These are phyloP conservation scores for Stegodyphus mimosarum DNA, from an alignment of 1,140 invertebrate genomes.

Conservation along the genomic window DNA sequence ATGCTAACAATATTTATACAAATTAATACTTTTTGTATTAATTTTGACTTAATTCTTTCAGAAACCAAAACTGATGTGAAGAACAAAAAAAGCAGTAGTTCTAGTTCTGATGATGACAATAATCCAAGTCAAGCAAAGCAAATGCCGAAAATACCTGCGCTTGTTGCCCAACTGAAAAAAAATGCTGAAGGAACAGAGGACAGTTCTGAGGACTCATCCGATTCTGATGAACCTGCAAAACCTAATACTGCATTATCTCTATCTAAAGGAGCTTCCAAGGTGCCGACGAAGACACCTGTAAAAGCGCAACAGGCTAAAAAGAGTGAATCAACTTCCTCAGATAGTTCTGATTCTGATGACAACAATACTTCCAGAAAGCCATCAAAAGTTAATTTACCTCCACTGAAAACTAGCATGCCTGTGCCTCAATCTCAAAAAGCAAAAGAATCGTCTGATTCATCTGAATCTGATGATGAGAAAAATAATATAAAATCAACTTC, in stretches of 20 bases:
- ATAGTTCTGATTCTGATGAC: constrained; percentile 37
- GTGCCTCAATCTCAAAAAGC: neutral
- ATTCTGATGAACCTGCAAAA: constrained; percentile 1
- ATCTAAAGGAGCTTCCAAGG: neutral
- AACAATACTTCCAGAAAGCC: neutral
- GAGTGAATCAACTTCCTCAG: neutral
- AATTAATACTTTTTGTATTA: too few species aligned
- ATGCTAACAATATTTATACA: neutral
- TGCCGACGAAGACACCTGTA: neutral
- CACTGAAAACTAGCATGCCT: neutral
- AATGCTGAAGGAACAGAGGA: neutral
- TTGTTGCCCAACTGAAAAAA: neutral
- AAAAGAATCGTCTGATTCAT: constrained; percentile 7
- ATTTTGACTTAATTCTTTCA: neutral
- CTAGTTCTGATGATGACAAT: neutral
- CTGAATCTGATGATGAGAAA: constrained; percentile 18
- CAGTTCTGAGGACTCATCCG: constrained; percentile 1
- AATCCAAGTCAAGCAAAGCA: too few species aligned
- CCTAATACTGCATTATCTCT: neutral
- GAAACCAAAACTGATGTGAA: neutral
- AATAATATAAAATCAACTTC: neutral
- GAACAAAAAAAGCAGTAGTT: neutral
- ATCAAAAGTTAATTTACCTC: neutral
- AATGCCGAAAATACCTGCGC: neutral
- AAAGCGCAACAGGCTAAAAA: neutral